A percentile compares a stretch with the other conserved stretches of the same genome.
phyloP scores from a whole-genome alignment of 2,113 vertebrate species.

The Trematomus loennbergii region DNA sequence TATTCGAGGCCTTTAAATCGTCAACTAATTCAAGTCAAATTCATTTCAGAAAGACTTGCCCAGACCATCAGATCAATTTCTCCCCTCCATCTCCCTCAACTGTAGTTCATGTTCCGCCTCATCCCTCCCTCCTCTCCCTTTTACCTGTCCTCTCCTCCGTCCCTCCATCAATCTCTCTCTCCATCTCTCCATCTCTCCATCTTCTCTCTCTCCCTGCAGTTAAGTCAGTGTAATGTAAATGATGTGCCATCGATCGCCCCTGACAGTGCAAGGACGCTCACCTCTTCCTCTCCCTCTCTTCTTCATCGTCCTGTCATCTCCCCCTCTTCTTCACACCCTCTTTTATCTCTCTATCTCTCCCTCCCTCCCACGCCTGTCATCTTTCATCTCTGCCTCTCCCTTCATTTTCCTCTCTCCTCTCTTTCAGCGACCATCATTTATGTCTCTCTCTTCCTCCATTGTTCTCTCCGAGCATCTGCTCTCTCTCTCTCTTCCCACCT shows the following conservation, averaged over 20 bases:
- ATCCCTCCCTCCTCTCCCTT: constrained; percentile 13
- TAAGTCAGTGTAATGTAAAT: constrained; percentile 84
- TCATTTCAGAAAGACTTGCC: constrained; percentile 7
- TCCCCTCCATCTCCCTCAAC: constrained; percentile 50
- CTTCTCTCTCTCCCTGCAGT: constrained; percentile 68
- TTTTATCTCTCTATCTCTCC: constrained; percentile 18
- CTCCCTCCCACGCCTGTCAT: constrained; percentile 73
- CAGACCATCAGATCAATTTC: constrained; percentile 53
- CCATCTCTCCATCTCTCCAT: constrained; percentile 27
- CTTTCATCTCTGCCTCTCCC: constrained; percentile 72
- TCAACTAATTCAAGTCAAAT: no score
- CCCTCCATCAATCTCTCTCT: constrained; percentile 52
- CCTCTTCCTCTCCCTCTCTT: constrained; percentile 63
- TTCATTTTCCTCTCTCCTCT: constrained; percentile 61
- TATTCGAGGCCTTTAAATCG: no score
- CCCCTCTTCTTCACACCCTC: constrained; percentile 50
- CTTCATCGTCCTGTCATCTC: constrained; percentile 75
- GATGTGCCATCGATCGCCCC: constrained; percentile 84
- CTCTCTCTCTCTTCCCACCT: constrained; percentile 48
- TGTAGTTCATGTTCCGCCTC: constrained; percentile 69
- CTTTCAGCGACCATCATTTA: constrained; percentile 69
- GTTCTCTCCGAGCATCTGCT: constrained; percentile 75
- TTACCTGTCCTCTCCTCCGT: neutral
- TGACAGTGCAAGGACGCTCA: constrained; percentile 84
- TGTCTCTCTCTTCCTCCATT: constrained; percentile 70